Percentiles rank a stretch among this genome's conserved stretches.
These are phyloP conservation scores for Trachelus iudaicus DNA, from an alignment of 2,888 invertebrate species.

Conservation along the genomic window DNA sequence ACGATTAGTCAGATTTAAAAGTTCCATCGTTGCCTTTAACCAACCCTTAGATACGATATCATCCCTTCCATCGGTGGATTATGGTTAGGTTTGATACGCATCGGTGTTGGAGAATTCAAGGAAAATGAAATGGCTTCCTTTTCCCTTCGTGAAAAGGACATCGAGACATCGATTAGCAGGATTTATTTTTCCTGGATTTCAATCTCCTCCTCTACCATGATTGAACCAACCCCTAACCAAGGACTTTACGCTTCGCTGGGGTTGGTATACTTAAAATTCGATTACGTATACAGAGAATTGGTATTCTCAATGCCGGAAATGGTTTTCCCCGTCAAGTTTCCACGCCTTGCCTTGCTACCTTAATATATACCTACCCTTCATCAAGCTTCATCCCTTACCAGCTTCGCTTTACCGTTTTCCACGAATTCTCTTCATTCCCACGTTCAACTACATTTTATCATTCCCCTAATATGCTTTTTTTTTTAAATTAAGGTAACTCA, in stretches of 20 bases:
- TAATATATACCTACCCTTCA: not conserved
- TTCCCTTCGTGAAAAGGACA: not conserved
- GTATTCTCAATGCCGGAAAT: constrained; percentile 24
- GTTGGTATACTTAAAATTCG: constrained; percentile 24
- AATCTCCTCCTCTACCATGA: not conserved
- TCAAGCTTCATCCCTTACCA: not conserved
- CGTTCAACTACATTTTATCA: not conserved
- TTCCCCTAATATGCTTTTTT: not conserved
- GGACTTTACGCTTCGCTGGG: not conserved
- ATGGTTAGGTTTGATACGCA: not conserved
- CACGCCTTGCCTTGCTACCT: not conserved
- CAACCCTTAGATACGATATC: not conserved
- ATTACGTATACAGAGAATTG: constrained; percentile 21
- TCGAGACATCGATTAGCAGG: constrained; percentile 1
- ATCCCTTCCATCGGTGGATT: not conserved
- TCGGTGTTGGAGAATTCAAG: not conserved
- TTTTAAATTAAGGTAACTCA: not conserved
- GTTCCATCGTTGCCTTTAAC: not conserved
- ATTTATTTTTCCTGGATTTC: constrained; percentile 14
- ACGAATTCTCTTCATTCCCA: not conserved
- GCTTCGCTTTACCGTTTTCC: not conserved
- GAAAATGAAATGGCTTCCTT: constrained; percentile 1
- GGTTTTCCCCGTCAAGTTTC: constrained; percentile 27
- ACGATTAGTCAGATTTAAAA: constrained; percentile 28
- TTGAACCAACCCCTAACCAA: not conserved